Base-by-base conservation (phyloP, 1,140 invertebrate genomes). In the Venturia canescens region DNA sequence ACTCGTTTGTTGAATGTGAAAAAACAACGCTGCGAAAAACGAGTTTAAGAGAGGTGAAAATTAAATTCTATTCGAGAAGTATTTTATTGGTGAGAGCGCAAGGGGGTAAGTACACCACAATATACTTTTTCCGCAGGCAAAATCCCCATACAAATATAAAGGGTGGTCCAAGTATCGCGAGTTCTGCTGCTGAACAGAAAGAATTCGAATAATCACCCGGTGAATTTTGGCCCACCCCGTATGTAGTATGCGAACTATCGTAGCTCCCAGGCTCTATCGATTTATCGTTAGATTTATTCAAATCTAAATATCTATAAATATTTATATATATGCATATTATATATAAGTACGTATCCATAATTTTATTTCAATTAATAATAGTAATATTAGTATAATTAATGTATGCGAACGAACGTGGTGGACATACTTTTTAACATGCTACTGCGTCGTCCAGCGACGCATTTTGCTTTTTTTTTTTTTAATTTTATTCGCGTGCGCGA, bases 261-360 rank as follows among this genome's bases (percentile, higher is more conserved):
- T 34, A 34, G 7, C 31, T 34, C 31, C 3, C 31, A 34, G 31
- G 31, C 11, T 44, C 38, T 6, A 13, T 57, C 11, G 53, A 57
- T 57, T 23, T 57, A 18, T n/a, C 53, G 53, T 9, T 57, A 23
- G 21, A 57, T n/a, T 57, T 57, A 57, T 13, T 57, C 53, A 23
- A 57, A 57, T 57, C 53, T 57, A 57, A 57, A 57, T 57, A 57
- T 44, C 38, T 44, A 44, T 44, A 44, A 5, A 44, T 44, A 44
- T 44, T 44, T 44, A 44, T 57, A 57, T 57, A 9, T 57, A 18
- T 57, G 21, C 5, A 3, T n/a, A 11, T n/a, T 53, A 3, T 53
- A 53, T 53, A 16, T 53, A 53, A 6, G 9, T 34, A 9, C 9
- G 9, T 34, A 34, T 34, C 9, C 34, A 34, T 34, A 34, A 34